Evolutionary conservation across 2,113 vertebrate genomes (phyloP), one percentile per base, ranked within the genome.

Genomic region (Alosa alosa): DNA sequence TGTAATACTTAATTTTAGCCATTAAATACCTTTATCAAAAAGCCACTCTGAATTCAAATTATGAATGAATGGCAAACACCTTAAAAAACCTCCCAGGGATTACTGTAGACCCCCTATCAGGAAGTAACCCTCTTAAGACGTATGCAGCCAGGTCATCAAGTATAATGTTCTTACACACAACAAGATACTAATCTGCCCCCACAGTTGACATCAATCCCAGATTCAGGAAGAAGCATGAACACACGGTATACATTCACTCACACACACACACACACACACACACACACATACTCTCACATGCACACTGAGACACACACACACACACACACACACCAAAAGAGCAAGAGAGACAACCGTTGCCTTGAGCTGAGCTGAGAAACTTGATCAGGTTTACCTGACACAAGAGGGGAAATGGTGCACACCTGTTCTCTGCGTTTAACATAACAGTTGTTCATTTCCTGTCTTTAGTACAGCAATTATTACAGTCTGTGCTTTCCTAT

Each of bases 131-230:
- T 89, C 81, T 84, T 86, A 86, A 88, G 87, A 50, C 85, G 90
- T 85, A 83, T 0, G 81, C 25, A 85, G 81, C 64, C 46, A 86
- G 89, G 87, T 92, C 83, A 92, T 91, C 83, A 92, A 85, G 72
- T 89, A 89, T 87, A 91, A 93, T 87, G 86, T 88, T 64, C 86
- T 92, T 89, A 90, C 17, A 84, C 31, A 81, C 7, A 82, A 81
- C 7, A 82, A 36, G 39, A 82, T 50, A 15, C 36, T 86, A 50
- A 85, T 60, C 82, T 64, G 68, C 55, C 10, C 57, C 52, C 83
- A 81, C 83, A 86, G 6, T 1, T 50, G 45, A 68, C 83, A 81
- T 46, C 64, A 85, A 20, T 60, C 47, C 64, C 1, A 11, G 64
- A 36, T 31, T 36, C 64, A 36, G 22, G 64, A 25, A 36, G 25